Conservation (phyloP, 2,113 vertebrate genomes). For the Boleophthalmus pectinirostris region DNA sequence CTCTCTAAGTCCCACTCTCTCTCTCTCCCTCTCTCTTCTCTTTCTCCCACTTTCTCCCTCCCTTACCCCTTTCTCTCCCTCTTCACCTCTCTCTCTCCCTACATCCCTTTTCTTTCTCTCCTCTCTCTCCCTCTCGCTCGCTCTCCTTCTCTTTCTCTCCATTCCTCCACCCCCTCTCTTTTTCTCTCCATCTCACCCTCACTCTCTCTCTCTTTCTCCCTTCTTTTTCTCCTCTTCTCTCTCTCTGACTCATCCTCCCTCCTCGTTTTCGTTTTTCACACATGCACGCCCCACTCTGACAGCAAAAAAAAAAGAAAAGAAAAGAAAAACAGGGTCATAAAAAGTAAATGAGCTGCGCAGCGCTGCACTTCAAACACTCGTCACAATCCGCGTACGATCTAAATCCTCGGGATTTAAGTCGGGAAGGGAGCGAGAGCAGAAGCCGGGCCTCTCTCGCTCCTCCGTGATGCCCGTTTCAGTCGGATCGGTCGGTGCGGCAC, state of each 20-base stretch:
- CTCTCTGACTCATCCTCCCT: constrained; percentile 24
- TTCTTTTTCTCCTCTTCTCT: neutral
- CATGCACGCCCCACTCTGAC: constrained; percentile 16
- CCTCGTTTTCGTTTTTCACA: constrained; percentile 11
- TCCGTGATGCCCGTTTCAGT: constrained; percentile 15
- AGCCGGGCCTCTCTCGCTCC: neutral
- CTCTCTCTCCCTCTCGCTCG: no score
- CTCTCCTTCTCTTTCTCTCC: no score
- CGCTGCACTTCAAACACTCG: constrained; percentile 54
- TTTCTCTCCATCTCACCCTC: no score
- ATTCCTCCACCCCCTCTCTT: no score
- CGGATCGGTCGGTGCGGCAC: constrained; percentile 36
- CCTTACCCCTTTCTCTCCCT: no score
- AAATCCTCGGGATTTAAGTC: constrained; percentile 35
- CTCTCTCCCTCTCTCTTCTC: no score
- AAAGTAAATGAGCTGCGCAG: constrained; percentile 60
- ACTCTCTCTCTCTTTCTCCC: no score
- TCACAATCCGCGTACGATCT: constrained; percentile 48
- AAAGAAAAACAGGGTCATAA: constrained; percentile 37
- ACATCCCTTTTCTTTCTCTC: no score
- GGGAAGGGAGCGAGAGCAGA: constrained; percentile 10
- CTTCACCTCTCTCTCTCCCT: no score
- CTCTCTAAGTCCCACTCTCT: no score
- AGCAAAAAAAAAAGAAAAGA: neutral
- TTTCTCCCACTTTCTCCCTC: no score